These are phyloP conservation scores for Drosophila kambysellisi DNA, from an alignment of 2,888 invertebrate genomes.

Conservation along the genomic window DNA sequence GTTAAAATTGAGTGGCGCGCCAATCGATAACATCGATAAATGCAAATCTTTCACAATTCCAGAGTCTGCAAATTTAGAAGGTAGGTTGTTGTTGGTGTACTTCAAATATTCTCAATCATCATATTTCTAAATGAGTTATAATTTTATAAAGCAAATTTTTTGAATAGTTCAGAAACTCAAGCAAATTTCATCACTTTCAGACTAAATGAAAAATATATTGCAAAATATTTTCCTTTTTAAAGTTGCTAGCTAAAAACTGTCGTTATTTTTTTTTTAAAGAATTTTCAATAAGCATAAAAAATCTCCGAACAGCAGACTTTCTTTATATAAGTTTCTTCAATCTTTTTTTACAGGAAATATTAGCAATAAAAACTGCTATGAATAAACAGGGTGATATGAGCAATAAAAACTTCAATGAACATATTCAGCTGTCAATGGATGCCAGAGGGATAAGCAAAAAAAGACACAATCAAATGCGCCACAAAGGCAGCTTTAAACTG, in stretches of 20 bases:
- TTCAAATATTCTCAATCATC: not conserved
- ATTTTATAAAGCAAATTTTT: not conserved
- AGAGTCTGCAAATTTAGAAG: no score
- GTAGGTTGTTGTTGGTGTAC: no score
- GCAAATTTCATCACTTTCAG: not conserved
- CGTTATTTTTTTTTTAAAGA: not conserved
- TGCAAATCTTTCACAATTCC: not conserved
- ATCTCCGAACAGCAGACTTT: not conserved
- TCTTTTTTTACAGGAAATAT: not conserved
- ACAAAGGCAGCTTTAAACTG: slow-evolving; percentile 38
- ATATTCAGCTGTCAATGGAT: slow-evolving; percentile 2
- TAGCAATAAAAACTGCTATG: not conserved
- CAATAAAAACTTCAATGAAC: not conserved
- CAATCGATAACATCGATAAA: not conserved
- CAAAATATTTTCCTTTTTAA: not conserved
- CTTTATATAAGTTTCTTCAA: not conserved
- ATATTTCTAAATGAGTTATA: not conserved
- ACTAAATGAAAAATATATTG: not conserved
- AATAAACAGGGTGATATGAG: not conserved
- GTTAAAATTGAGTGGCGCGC: not conserved
- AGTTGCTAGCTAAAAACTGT: not conserved
- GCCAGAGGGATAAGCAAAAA: not conserved
- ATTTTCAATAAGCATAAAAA: not conserved
- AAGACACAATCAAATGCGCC: slow-evolving; percentile 28
- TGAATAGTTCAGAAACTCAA: not conserved